Evolutionary conservation across 2,888 invertebrate genomes (phyloP).

Genomic region (Sturmia bella): DNA sequence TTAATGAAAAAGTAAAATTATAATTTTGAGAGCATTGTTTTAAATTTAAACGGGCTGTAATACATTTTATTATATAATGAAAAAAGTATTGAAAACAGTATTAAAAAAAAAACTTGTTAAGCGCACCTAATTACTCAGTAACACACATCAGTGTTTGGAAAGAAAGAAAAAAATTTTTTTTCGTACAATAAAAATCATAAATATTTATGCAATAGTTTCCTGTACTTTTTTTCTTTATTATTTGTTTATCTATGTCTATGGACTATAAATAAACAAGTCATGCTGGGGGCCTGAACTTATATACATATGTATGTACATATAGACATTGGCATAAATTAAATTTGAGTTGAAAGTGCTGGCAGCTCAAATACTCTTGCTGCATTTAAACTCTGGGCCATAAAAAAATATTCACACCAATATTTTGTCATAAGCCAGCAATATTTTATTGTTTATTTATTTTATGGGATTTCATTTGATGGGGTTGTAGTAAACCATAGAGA

Average conservation of each 20-base stretch:
- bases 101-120: background rate
- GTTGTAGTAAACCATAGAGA: too few relatives aligned
- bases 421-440: background rate
- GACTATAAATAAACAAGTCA: background rate
- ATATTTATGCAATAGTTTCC: constrained; percentile 4
- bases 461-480: too few relatives aligned
- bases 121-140: background rate
- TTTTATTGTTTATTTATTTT: background rate
- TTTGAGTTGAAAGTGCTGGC: constrained; percentile 10
- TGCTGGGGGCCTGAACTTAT: background rate
- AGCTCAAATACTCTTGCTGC: background rate
- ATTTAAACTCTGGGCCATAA: background rate
- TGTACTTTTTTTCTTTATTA: background rate
- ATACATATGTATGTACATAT: too few relatives aligned
- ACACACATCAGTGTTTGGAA: background rate
- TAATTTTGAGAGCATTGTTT: constrained; percentile 29
- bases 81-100: background rate
- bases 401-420: constrained; percentile 13
- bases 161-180: background rate
- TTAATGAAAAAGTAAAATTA: constrained; percentile 38
- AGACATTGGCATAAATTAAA: constrained; percentile 41
- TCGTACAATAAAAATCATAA: background rate
- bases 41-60: background rate
- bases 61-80: background rate
- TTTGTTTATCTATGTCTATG: background rate